Conservation (phyloP, 2,797 vertebrate genomes). For the Brotula barbata region DNA sequence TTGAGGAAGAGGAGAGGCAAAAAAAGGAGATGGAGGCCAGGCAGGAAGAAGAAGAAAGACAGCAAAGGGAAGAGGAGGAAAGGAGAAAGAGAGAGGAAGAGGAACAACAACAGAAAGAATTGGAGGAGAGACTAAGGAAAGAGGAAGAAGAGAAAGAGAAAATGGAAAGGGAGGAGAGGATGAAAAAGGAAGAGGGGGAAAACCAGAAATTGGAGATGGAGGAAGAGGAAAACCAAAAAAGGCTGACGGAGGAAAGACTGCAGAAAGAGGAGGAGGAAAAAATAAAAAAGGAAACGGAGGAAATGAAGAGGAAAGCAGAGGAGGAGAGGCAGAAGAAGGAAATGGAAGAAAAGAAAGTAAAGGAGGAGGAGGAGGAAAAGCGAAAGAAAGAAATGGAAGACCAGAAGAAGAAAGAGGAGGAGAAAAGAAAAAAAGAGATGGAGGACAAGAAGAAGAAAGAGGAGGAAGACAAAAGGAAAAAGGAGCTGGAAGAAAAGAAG, state of each 20-base stretch:
- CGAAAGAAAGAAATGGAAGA: conserved; percentile 33
- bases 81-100: conserved; percentile 37
- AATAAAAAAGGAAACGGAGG: conserved; percentile 40
- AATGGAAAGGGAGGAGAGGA: conserved; percentile 24
- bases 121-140: conserved; percentile 27
- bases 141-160: conserved; percentile 33
- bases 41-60: conserved; percentile 56
- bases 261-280: conserved; percentile 47
- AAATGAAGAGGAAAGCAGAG: conserved; percentile 19
- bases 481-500: conserved; percentile 4
- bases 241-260: conserved; percentile 26
- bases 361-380: conserved; percentile 45
- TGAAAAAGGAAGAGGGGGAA: conserved; percentile 45
- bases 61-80: conserved; percentile 39
- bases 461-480: conserved; percentile 9
- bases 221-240: conserved; percentile 36
- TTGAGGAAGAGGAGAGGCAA: conserved; percentile 47
- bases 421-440: conserved; percentile 36
- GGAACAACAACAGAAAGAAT: conserved; percentile 43
- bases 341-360: conserved; percentile 37
- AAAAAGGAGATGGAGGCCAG: conserved; percentile 49
- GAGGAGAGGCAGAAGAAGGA: conserved; percentile 7
- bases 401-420: conserved; percentile 16
- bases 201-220: conserved; percentile 27
- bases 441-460: conserved; percentile 39